These are phyloP conservation scores for Morinoia aosen DNA, from an alignment of 2,888 invertebrate genomes.

Conservation along the genomic window DNA sequence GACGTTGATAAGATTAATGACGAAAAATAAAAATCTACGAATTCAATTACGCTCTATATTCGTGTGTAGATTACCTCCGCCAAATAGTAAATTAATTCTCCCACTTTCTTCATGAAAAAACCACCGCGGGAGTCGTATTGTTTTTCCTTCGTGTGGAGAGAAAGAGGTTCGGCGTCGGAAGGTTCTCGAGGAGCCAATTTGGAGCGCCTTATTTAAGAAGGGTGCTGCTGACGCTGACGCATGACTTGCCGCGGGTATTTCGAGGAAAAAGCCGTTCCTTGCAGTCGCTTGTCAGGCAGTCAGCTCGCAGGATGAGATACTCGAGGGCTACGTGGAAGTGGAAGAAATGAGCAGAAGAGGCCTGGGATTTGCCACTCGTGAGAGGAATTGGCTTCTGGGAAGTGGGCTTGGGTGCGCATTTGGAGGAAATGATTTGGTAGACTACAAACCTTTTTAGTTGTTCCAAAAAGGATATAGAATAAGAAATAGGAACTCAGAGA, in stretches of 20 bases:
- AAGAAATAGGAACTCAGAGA: neutral
- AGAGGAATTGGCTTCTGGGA: neutral
- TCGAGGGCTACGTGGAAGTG: neutral
- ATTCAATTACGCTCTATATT: neutral
- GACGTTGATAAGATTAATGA: neutral
- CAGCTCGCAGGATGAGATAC: neutral
- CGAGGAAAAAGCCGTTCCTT: neutral
- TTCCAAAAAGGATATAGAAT: neutral
- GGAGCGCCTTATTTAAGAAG: neutral
- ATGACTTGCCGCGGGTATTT: conserved; percentile 1
- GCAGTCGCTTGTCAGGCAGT: neutral
- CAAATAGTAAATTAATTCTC: neutral
- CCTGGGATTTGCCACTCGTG: neutral
- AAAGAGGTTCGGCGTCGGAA: neutral
- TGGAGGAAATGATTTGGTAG: neutral
- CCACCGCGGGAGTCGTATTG: neutral
- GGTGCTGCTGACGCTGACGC: conserved; percentile 17
- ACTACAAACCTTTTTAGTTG: neutral
- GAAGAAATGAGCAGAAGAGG: neutral
- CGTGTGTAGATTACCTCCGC: neutral
- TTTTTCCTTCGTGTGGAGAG: neutral
- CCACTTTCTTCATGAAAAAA: neutral
- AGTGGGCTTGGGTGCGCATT: neutral
- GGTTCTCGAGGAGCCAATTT: neutral
- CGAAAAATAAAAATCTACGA: neutral